A percentile compares a stretch with the other conserved stretches of the same genome.
phyloP scores from a whole-genome alignment of 2,888 invertebrate species.

The Phoenoteleia sp. region DNA sequence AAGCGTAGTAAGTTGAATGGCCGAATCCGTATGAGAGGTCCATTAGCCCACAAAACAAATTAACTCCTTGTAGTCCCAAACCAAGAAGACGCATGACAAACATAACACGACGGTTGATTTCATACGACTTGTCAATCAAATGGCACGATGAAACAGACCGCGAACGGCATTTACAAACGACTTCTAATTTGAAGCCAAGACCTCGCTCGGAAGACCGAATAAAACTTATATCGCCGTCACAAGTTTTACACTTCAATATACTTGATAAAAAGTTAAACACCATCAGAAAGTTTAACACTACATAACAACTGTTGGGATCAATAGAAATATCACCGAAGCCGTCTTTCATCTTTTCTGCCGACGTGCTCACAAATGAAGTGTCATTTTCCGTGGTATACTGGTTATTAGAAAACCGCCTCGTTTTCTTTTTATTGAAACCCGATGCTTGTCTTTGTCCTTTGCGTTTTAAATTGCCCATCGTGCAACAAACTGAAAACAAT shows the following conservation, averaged over 20 bases:
- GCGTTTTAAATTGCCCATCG: neutral
- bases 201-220: conserved; percentile 28
- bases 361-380: neutral
- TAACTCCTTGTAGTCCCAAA: too few species aligned
- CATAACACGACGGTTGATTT: too few species aligned
- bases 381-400: too few species aligned
- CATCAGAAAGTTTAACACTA: neutral
- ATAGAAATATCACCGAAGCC: too few species aligned
- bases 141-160: too few species aligned
- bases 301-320: neutral
- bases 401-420: too few species aligned
- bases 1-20: too few species aligned
- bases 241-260: neutral
- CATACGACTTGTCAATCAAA: too few species aligned
- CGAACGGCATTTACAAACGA: conserved; percentile 67
- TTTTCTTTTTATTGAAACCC: too few species aligned
- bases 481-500: neutral
- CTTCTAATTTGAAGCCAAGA: conserved; percentile 72
- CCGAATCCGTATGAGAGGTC: too few species aligned
- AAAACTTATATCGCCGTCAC: neutral
- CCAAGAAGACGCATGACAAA: too few species aligned
- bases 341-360: neutral
- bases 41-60: too few species aligned
- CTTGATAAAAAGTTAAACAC: conserved; percentile 11
- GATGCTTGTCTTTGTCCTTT: neutral